These are phyloP conservation scores for Nasua narica DNA, from an alignment of 2,797 vertebrate genomes.

Conservation along the genomic window DNA sequence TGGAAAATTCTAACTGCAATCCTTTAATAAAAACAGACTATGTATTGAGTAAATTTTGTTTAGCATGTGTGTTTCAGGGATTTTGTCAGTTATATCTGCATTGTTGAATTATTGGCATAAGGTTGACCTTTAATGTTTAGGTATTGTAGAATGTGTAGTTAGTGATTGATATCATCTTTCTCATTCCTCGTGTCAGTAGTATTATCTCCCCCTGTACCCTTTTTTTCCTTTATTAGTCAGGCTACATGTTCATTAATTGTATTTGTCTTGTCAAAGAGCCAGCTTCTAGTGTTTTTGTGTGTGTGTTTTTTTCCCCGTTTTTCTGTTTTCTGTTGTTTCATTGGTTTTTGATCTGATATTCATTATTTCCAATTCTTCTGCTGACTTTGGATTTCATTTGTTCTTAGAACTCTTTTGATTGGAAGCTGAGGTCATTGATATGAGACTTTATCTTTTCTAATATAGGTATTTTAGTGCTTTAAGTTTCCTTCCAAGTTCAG, in stretches of 20 bases:
- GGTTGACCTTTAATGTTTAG: background rate
- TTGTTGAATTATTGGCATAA: background rate
- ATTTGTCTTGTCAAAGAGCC: background rate
- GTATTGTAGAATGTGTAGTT: background rate
- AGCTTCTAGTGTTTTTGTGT: background rate
- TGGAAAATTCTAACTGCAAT: background rate
- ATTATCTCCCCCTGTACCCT: background rate
- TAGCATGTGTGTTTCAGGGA: background rate
- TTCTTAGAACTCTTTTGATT: background rate
- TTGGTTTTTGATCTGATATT: background rate
- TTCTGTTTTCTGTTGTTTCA: background rate
- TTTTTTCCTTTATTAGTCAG: background rate
- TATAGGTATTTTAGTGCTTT: background rate
- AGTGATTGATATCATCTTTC: background rate
- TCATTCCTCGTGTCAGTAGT: background rate
- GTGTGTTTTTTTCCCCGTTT: background rate
- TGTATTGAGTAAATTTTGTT: background rate
- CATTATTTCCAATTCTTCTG: background rate
- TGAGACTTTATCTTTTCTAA: background rate
- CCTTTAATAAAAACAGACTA: background rate
- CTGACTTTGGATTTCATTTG: background rate
- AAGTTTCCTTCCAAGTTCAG: background rate
- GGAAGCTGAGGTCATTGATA: background rate
- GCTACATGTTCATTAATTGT: background rate
- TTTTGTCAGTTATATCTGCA: background rate